These are phyloP conservation scores for Drosophila merina DNA, from an alignment of 2,888 invertebrate genomes.

Conservation along the genomic window DNA sequence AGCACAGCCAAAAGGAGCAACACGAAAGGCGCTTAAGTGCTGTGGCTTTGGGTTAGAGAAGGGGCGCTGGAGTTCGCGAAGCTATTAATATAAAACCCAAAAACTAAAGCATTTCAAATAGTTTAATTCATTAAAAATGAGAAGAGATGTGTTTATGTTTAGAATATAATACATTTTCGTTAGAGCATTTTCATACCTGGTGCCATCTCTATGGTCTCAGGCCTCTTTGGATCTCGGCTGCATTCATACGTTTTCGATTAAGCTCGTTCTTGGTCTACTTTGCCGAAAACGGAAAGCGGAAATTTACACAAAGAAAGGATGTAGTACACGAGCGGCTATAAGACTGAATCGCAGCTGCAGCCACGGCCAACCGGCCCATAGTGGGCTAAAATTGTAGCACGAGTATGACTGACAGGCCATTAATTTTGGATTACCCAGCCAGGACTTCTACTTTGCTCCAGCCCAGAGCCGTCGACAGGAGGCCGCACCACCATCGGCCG, in stretches of 20 bases:
- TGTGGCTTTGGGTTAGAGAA: constrained; percentile 52
- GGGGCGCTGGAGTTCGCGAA: constrained; percentile 1
- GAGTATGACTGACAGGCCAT: constrained; percentile 75
- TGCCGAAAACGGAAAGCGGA: constrained; percentile 57
- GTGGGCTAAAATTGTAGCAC: constrained; percentile 66
- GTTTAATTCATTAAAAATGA: not conserved
- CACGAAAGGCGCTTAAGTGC: constrained; percentile 65
- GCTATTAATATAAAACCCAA: not conserved
- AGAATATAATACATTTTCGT: not conserved
- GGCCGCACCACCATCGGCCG: constrained; percentile 8
- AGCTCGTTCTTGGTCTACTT: constrained; percentile 54
- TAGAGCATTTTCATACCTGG: not conserved
- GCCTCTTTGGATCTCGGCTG: constrained; percentile 48
- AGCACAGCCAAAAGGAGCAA: constrained; percentile 51
- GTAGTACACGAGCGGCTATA: constrained; percentile 54
- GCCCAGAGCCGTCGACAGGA: constrained; percentile 40
- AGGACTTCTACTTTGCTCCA: constrained; percentile 28
- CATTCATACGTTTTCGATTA: constrained; percentile 78
- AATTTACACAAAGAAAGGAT: constrained; percentile 78
- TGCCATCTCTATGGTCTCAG: constrained; percentile 26
- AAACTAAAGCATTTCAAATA: not conserved
- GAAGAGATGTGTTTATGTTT: not conserved
- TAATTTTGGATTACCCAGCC: constrained; percentile 76
- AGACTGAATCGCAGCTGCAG: constrained; percentile 56
- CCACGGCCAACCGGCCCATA: constrained; percentile 52